Base-by-base conservation (phyloP, 2,888 invertebrate genomes). In the Acleris emargana region DNA sequence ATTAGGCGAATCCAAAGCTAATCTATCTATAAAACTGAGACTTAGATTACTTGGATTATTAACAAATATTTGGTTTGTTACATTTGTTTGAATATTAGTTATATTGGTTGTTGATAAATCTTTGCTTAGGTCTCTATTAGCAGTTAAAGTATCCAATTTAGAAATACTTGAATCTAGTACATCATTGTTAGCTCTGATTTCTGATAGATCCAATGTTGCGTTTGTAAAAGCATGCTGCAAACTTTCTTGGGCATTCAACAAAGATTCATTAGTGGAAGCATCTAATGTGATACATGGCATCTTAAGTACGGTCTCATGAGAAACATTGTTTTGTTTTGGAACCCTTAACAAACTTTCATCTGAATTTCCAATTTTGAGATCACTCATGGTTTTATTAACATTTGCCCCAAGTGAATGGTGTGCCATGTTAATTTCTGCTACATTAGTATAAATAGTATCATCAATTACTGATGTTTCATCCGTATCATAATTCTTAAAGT, bases 21-120 rank as follows among this genome's bases (percentile, higher is more conserved):
- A 78, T 73, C 89, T 81, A 52, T 93, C 93, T 47, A 93, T 91
- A 47, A 93, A 93, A 74, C 93, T 93, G 42, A 93, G 77, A 67
- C 84, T 91, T 7, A 88, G 69, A 71, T 88, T 88, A 47, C 78
- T 85, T 4, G 80, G 76, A 57, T 89, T 91, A 58, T 88, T 89
- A 3, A 90, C 72, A 64, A 88, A 82, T 47, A 89, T 75, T 76
- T 91, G 87, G 62, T 88, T 91, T 4, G 80, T 84, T 0, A 89
- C 72, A 71, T 83, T 89, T 2, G 80, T 80, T 66, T 89, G 89
- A 69, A 87, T 76, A 63, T 84, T 87, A 58, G 86, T 86, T 25
- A 81, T 75, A 18, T 82, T 83, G 45, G 79, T 76, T 16, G 75
- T 68, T 49, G 80, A 78, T 22, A 76, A 62, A 57, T 79, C 74